A percentile compares a stretch with the other conserved stretches of the same genome.
These are phyloP conservation scores for Tangara arthus DNA, from an alignment of 2,797 vertebrate species.

Conservation along the genomic window DNA sequence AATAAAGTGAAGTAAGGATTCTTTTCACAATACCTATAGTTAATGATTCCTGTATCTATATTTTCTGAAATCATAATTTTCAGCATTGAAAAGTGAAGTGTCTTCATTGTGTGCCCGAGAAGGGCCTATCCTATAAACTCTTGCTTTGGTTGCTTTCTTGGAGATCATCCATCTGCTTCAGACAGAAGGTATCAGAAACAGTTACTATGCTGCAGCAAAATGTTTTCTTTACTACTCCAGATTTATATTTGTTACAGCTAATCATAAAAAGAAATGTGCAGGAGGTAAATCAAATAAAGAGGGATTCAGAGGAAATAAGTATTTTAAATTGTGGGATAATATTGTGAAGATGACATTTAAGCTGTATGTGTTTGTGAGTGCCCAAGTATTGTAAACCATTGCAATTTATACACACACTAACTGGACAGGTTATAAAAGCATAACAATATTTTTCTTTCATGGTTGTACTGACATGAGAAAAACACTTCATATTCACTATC, in stretches of 20 bases:
- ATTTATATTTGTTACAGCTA: conserved; percentile 46
- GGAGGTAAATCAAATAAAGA: conserved; percentile 33
- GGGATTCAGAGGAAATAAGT: conserved; percentile 5
- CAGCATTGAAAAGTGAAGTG: not conserved
- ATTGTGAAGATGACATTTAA: conserved; percentile 12
- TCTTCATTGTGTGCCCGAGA: not conserved
- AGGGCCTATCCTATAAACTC: not conserved
- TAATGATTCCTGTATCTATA: not conserved
- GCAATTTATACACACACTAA: not conserved
- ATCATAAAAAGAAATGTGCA: conserved; percentile 38
- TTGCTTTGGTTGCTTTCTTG: not conserved
- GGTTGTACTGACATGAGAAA: not conserved
- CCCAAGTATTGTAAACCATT: not conserved
- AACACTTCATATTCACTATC: not conserved
- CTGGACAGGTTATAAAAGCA: not conserved
- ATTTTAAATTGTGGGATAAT: conserved; percentile 15
- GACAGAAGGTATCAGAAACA: conserved; percentile 10
- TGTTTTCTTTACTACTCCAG: conserved; percentile 21
- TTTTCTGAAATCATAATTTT: not conserved
- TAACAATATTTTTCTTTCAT: conserved; percentile 29
- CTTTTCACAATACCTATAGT: not conserved
- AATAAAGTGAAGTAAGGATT: not conserved
- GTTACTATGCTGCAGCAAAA: not conserved
- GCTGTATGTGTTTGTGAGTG: not conserved
- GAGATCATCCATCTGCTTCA: not conserved